phyloP scores from a whole-genome alignment of 1,140 invertebrate species.

The Aphidius gifuensis region DNA sequence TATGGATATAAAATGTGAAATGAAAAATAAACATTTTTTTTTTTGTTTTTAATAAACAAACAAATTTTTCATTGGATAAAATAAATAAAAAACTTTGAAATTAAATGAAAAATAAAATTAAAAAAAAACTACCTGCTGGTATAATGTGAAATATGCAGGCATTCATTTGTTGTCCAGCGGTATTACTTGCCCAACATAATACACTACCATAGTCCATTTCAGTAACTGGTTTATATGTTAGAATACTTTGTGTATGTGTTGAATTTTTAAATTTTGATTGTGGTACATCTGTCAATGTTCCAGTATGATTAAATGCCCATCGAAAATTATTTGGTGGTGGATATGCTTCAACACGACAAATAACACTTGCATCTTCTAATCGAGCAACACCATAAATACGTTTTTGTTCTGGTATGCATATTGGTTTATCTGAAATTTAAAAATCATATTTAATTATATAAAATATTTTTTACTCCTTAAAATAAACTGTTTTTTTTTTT shows the following conservation, averaged over 20 bases:
- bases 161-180: slow-evolving; percentile 63
- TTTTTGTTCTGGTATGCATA: slow-evolving; percentile 76
- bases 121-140: slow-evolving; percentile 59
- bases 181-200: slow-evolving; percentile 65
- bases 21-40: no score
- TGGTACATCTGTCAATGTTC: slow-evolving; percentile 73
- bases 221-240: slow-evolving; percentile 76
- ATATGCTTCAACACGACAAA: slow-evolving; percentile 83
- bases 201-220: slow-evolving; percentile 73
- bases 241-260: slow-evolving; percentile 64
- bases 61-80: not conserved
- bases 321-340: slow-evolving; percentile 79
- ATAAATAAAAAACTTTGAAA: not conserved
- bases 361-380: slow-evolving; percentile 74
- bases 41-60: not conserved
- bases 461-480: slow-evolving; percentile 6
- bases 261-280: slow-evolving; percentile 58
- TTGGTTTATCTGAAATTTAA: slow-evolving; percentile 71
- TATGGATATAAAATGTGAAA: no score
- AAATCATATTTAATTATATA: not conserved
- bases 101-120: not conserved
- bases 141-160: slow-evolving; percentile 71
- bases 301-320: slow-evolving; percentile 88
- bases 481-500: not conserved
- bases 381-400: slow-evolving; percentile 80